phyloP scores from a whole-genome alignment of 2,797 vertebrate genomes.

The Alcedo atthis region DNA sequence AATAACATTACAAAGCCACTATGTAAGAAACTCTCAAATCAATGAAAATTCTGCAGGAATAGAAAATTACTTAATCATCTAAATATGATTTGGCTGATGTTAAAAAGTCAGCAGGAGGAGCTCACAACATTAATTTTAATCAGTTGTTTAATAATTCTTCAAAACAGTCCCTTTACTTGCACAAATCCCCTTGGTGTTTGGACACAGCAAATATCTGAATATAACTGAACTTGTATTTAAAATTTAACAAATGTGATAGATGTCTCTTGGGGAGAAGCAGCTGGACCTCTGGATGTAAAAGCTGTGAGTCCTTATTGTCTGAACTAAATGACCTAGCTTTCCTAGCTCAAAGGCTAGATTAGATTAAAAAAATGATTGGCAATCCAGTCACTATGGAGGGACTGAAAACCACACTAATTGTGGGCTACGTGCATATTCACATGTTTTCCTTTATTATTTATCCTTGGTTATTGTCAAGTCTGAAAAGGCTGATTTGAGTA shows the following conservation, averaged over 20 bases:
- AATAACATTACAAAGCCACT: background rate
- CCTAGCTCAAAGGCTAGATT: background rate
- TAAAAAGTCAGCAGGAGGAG: slow-evolving; percentile 23
- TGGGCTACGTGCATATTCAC: background rate
- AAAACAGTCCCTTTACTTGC: background rate
- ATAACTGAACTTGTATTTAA: background rate
- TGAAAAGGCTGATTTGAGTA: background rate
- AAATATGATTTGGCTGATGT: background rate
- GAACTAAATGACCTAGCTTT: slow-evolving; percentile 26
- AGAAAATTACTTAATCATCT: slow-evolving; percentile 12
- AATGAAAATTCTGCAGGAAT: slow-evolving; percentile 2
- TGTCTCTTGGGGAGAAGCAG: background rate
- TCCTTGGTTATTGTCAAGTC: background rate
- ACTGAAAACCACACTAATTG: background rate
- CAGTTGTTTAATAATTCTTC: slow-evolving; percentile 15
- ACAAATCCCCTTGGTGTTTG: background rate
- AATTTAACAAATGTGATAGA: slow-evolving; percentile 11
- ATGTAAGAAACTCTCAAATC: background rate
- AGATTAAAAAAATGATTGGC: background rate
- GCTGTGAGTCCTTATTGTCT: background rate
- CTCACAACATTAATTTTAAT: slow-evolving; percentile 25
- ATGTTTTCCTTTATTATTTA: slow-evolving; percentile 3
- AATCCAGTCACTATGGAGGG: background rate
- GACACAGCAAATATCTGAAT: background rate
- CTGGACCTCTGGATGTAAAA: background rate